These are phyloP conservation scores for Chydorus sphaericus DNA, from an alignment of 2,888 invertebrate genomes.

Conservation along the genomic window DNA sequence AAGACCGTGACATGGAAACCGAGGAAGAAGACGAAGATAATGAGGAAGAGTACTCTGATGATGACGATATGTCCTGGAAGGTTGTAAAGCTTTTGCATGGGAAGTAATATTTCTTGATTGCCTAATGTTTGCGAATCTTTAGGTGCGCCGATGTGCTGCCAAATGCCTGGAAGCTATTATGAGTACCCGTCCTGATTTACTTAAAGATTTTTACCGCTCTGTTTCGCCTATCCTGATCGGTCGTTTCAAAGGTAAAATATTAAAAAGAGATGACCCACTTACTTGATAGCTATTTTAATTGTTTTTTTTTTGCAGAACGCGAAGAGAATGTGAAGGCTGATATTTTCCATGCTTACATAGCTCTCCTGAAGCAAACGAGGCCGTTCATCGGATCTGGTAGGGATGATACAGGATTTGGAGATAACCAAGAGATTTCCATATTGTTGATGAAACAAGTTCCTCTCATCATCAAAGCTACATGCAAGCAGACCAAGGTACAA, in stretches of 20 bases:
- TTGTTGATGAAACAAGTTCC: constrained; percentile 18
- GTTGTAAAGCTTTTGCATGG: not conserved
- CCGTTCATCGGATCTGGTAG: constrained; percentile 34
- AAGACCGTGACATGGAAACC: constrained; percentile 34
- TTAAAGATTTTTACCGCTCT: constrained; percentile 71
- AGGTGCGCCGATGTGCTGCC: constrained; percentile 71
- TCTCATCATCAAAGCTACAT: constrained; percentile 9
- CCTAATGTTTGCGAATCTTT: constrained; percentile 20
- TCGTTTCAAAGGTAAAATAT: constrained; percentile 68
- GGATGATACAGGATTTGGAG: constrained; percentile 2
- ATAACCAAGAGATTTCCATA: not conserved
- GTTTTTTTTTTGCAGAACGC: constrained; percentile 49
- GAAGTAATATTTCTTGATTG: not conserved
- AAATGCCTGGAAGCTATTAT: constrained; percentile 95
- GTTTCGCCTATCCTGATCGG: constrained; percentile 83
- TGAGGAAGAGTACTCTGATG: constrained; percentile 94
- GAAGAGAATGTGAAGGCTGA: constrained; percentile 99
- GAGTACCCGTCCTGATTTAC: constrained; percentile 75
- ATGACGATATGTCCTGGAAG: constrained; percentile 88
- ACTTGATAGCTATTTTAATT: not conserved
- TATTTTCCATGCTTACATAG: constrained; percentile 90
- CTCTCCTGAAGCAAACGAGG: constrained; percentile 76
- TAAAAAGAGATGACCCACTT: not conserved
- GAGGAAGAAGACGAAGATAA: constrained; percentile 42
- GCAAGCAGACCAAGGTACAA: constrained; percentile 6